phyloP scores from a whole-genome alignment of 2,797 vertebrate species.

The Microctenopoma lineatum region DNA sequence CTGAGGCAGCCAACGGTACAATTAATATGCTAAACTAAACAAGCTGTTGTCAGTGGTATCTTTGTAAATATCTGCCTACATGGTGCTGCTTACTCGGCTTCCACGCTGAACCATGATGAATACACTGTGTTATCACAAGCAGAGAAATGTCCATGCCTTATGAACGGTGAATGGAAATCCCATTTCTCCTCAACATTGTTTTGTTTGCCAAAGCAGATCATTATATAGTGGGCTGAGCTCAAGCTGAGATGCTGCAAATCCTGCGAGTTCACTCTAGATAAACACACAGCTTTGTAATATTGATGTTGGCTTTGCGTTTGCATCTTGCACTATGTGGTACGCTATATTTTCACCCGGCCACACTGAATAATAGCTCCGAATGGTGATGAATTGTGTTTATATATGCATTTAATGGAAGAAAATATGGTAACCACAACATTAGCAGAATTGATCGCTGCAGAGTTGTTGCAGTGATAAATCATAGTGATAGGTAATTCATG shows the following conservation, averaged over 20 bases:
- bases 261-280: slow-evolving; percentile 36
- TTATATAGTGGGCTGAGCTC: slow-evolving; percentile 22
- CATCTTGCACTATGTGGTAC: slow-evolving; percentile 1
- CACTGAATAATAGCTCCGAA: slow-evolving; percentile 8
- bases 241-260: slow-evolving; percentile 20
- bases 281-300: slow-evolving; percentile 7
- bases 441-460: background rate
- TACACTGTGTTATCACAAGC: slow-evolving; percentile 27
- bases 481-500: background rate
- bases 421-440: background rate
- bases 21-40: slow-evolving; percentile 53
- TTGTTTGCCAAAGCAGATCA: slow-evolving; percentile 44
- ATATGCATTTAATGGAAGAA: background rate
- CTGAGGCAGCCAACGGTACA: slow-evolving; percentile 11
- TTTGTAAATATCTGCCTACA: slow-evolving; percentile 30
- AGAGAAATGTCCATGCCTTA: slow-evolving; percentile 10
- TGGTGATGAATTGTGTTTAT: background rate
- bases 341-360: slow-evolving; percentile 8
- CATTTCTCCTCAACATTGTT: slow-evolving; percentile 19
- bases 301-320: slow-evolving; percentile 14
- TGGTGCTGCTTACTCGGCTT: background rate
- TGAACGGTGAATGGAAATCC: slow-evolving; percentile 28
- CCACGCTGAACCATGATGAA: slow-evolving; percentile 5
- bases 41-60: slow-evolving; percentile 34
- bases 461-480: background rate